Base-by-base conservation (phyloP, 2,113 vertebrate genomes). In the Salvelinus fontinalis region DNA sequence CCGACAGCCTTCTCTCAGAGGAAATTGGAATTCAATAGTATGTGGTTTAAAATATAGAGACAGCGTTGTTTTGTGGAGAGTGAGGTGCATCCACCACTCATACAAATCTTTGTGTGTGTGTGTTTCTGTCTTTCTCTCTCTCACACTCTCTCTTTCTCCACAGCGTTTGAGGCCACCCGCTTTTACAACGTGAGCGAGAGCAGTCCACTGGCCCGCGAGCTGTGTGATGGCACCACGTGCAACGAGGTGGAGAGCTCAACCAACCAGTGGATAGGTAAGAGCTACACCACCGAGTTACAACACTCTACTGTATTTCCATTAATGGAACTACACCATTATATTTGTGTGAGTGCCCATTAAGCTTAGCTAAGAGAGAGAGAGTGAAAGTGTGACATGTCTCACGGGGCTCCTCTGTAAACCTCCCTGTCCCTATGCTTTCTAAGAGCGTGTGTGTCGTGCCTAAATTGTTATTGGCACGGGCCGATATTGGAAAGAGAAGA, bases 141-240 rank as follows among this genome's bases (percentile, higher is more conserved):
- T 74, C 34, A 66, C 22, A 18, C 20, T 75, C 62, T 75, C 22
- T 8, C 9, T 26, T 12, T 49, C 20, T 66, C 49, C 76, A 71
- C 91, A 97, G 97, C 95, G 64, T 97, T 97, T 18, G 96, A 98
- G 87, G 96, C 97, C 18, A 96, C 95, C 29, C 93, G 96, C 24
- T 98, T 98, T 90, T 98, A 98, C 93, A 98, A 96, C 0, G 96
- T 96, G 27, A 97, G 96, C 1, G 95, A 95, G 75, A 95, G 84
- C 90, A 97, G 96, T 64, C 96, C 95, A 0, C 88, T 98, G 51
- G 95, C 95, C 3, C 91, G 94, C 27, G 96, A 97, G 87, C 93
- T 97, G 75, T 97, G 97, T 3, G 94, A 95, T 0, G 96, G 96
- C 0, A 95, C 96, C 0, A 94, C 93, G 0, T 97, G 97, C 91